A percentile compares a stretch with the other conserved stretches of the same genome.
Conservation (phyloP, 2,113 vertebrate species). For the Zosterops lateralis region DNA sequence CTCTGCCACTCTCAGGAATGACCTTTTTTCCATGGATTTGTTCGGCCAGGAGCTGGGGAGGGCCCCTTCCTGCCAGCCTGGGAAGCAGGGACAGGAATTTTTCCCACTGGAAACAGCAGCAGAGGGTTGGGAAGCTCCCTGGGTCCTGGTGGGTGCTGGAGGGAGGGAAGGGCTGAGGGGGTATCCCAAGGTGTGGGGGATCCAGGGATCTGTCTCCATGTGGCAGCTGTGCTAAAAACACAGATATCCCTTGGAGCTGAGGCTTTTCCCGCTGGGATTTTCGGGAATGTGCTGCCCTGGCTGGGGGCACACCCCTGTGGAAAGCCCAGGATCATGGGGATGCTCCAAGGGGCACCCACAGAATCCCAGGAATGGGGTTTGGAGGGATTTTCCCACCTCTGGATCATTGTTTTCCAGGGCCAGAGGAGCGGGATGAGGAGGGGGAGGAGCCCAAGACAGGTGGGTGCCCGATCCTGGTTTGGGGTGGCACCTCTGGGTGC, state of each 20-base stretch:
- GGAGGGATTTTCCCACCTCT: neutral
- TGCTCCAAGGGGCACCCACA: neutral
- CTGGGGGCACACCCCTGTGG: fast-evolving
- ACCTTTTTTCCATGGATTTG: neutral
- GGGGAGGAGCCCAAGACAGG: constrained; percentile 88
- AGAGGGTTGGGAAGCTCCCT: fast-evolving
- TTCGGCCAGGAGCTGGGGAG: neutral
- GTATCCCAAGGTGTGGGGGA: fast-evolving
- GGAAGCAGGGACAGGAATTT: neutral
- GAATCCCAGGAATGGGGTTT: neutral
- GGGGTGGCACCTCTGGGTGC: neutral
- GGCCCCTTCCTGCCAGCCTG: neutral
- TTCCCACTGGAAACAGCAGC: fast-evolving
- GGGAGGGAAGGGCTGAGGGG: neutral
- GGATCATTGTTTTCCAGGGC: constrained; percentile 67
- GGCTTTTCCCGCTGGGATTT: neutral
- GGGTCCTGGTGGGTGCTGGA: neutral
- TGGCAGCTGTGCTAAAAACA: neutral
- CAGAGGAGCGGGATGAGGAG: constrained; percentile 84
- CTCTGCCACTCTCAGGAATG: neutral
- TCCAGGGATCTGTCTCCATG: neutral
- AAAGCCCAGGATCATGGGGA: neutral
- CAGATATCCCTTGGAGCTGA: neutral
- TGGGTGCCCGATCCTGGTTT: constrained; percentile 42
- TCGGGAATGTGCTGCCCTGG: neutral